A percentile compares a stretch with the other conserved stretches of the same genome.
Conservation (phyloP, 2,797 vertebrate genomes). For the Aeoliscus strigatus region DNA sequence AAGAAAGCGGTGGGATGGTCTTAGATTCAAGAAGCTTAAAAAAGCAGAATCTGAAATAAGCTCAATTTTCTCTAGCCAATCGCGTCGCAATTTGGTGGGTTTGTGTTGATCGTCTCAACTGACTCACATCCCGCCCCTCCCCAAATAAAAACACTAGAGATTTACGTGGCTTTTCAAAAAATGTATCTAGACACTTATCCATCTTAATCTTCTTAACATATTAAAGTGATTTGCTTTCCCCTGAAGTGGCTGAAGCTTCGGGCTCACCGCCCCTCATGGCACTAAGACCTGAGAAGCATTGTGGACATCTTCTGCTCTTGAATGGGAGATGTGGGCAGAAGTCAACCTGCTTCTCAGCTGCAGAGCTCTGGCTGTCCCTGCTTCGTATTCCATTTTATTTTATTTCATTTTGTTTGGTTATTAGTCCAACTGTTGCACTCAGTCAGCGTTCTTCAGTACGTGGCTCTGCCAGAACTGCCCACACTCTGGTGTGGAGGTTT, state of each 20-base stretch:
- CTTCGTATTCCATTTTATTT: slow-evolving; percentile 54
- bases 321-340: slow-evolving; percentile 74
- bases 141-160: slow-evolving; percentile 81
- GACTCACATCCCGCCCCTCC: slow-evolving; percentile 75
- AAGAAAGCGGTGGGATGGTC: slow-evolving; percentile 81
- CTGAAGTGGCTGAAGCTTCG: slow-evolving; percentile 78
- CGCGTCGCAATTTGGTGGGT: slow-evolving; percentile 62
- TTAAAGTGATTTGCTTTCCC: slow-evolving; percentile 85
- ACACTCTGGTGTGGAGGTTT: slow-evolving; percentile 76
- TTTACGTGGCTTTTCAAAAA: slow-evolving; percentile 82
- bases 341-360: slow-evolving; percentile 67
- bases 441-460: slow-evolving; percentile 69
- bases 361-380: slow-evolving; percentile 55
- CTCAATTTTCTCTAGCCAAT: slow-evolving; percentile 79
- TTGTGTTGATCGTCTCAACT: slow-evolving; percentile 80
- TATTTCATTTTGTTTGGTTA: slow-evolving; percentile 50
- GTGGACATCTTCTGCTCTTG: slow-evolving; percentile 71
- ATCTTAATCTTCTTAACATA: slow-evolving; percentile 87
- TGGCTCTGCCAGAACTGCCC: slow-evolving; percentile 71
- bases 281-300: slow-evolving; percentile 71
- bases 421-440: slow-evolving; percentile 76
- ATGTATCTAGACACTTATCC: slow-evolving; percentile 86
- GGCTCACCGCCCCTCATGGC: slow-evolving; percentile 76
- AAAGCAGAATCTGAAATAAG: slow-evolving; percentile 81
- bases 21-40: slow-evolving; percentile 85